A percentile compares a stretch with the other conserved stretches of the same genome.
These are phyloP conservation scores for Limnephilus auricula DNA, from an alignment of 2,888 invertebrate genomes.

Conservation along the genomic window DNA sequence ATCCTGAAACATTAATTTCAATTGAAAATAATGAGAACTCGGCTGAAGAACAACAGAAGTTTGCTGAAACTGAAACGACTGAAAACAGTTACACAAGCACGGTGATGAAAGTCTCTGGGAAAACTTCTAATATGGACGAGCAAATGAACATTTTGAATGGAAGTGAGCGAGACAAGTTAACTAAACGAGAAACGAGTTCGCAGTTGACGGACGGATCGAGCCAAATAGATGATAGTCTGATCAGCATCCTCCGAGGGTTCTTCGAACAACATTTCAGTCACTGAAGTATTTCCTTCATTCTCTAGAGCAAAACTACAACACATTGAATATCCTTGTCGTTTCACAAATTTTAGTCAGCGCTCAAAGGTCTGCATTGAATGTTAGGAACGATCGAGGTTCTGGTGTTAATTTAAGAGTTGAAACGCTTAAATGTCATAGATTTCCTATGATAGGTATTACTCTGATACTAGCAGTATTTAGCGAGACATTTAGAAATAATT, in stretches of 20 bases:
- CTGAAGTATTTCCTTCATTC: constrained; percentile 48
- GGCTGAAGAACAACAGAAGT: neutral
- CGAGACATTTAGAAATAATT: constrained; percentile 64
- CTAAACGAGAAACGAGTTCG: constrained; percentile 68
- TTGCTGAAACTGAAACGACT: constrained; percentile 27
- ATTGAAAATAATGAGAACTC: constrained; percentile 27
- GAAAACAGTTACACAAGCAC: constrained; percentile 58
- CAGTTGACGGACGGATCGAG: constrained; percentile 69
- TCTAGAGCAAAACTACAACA: constrained; percentile 42
- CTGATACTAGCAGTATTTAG: constrained; percentile 64
- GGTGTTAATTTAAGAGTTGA: constrained; percentile 57
- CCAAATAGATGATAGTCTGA: constrained; percentile 69
- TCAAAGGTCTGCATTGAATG: constrained; percentile 47
- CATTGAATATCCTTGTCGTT: constrained; percentile 43
- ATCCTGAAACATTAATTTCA: constrained; percentile 48
- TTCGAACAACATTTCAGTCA: constrained; percentile 70
- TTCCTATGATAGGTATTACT: constrained; percentile 56
- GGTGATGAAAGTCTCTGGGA: constrained; percentile 64
- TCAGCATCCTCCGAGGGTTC: constrained; percentile 70
- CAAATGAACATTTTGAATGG: constrained; percentile 58
- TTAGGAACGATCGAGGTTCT: constrained; percentile 39
- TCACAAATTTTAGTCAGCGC: constrained; percentile 39
- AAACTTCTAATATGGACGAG: constrained; percentile 47
- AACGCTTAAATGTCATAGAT: constrained; percentile 62
- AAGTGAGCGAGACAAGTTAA: constrained; percentile 70